Evolutionary conservation across 2,113 vertebrate species (phyloP).

Genomic region (Colinus virginianus): DNA sequence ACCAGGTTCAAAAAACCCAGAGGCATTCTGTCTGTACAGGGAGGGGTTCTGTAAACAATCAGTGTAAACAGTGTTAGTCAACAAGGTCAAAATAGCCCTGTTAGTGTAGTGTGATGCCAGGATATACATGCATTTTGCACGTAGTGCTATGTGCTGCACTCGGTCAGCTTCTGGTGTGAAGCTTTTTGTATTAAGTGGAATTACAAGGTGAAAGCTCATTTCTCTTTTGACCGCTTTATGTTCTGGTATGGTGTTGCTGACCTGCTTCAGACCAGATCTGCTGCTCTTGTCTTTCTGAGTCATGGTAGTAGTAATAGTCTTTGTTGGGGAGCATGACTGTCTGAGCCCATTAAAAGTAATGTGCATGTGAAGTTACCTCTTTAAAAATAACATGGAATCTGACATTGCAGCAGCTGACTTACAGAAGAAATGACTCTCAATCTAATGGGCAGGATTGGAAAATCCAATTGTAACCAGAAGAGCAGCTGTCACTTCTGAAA

Average conservation of each 20-base stretch:
- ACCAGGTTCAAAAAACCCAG: neutral
- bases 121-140: neutral
- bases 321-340: neutral
- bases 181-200: neutral
- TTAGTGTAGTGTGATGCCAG: accelerated
- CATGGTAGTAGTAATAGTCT: neutral
- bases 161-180: neutral
- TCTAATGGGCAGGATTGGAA: neutral
- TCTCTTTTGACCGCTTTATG: neutral
- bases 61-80: neutral
- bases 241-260: neutral
- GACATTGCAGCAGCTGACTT: neutral
- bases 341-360: neutral
- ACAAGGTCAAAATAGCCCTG: neutral
- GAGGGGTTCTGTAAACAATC: neutral
- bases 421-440: neutral
- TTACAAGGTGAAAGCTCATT: neutral
- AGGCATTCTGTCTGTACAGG: accelerated
- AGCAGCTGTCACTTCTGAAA: neutral
- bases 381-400: neutral
- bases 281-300: neutral
- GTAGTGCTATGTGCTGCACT: neutral
- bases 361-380: neutral
- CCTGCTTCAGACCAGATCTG: neutral
- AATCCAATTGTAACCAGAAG: neutral